phyloP scores from a whole-genome alignment of 64 coral and sea anemone species.

The Pocillopora damicornis region DNA sequence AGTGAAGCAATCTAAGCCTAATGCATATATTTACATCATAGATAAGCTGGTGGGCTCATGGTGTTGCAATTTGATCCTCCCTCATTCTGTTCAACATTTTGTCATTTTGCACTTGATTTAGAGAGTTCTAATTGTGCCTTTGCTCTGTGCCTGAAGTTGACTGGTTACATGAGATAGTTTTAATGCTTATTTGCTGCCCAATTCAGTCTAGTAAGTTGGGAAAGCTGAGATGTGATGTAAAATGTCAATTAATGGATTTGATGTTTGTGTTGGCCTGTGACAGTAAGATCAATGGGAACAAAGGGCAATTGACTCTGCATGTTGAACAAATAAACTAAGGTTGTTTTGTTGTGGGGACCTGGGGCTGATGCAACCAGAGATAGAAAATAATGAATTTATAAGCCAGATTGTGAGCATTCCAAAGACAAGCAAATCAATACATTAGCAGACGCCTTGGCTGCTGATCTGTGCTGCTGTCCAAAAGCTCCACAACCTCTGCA shows the following conservation, averaged over 20 bases:
- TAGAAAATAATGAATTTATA: conserved; percentile 18
- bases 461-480: conserved; percentile 5
- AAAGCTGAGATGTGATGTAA: conserved; percentile 9
- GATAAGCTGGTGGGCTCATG: neutral
- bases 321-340: neutral
- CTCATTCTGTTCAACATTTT: conserved; percentile 13
- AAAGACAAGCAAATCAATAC: conserved; percentile 15
- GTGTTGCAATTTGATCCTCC: conserved; percentile 13
- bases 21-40: neutral
- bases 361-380: conserved; percentile 26
- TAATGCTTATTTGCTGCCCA: neutral
- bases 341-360: conserved; percentile 27
- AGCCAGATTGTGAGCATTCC: conserved; percentile 35
- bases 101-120: neutral
- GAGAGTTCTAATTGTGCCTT: neutral
- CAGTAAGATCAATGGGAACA: conserved; percentile 11
- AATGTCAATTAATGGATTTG: conserved; percentile 9
- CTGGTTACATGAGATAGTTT: neutral
- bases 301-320: conserved; percentile 7
- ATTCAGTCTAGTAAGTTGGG: neutral
- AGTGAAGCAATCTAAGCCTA: neutral
- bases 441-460: conserved; percentile 28
- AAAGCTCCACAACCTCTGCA: conserved; percentile 10
- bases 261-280: conserved; percentile 2
- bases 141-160: neutral